These are phyloP conservation scores for Plutomurus gul DNA, from an alignment of 1,140 invertebrate species.

Conservation along the genomic window DNA sequence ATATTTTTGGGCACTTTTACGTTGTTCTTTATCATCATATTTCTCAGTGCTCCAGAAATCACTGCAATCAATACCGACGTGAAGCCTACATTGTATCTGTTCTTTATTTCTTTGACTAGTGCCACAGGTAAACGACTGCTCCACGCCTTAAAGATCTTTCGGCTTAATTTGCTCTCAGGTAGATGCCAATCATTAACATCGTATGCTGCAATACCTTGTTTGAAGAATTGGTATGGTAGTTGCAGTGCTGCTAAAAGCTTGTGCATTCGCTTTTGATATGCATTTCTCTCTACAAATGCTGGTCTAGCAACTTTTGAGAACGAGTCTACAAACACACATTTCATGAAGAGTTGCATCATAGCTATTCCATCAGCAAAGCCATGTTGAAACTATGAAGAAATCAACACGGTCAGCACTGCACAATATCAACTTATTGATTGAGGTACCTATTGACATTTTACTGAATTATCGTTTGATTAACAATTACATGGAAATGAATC, in stretches of 20 bases:
- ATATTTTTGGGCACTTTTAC: conserved; percentile 47
- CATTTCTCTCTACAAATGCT: conserved; percentile 33
- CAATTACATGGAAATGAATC: background rate
- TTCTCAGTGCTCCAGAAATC: conserved; percentile 42
- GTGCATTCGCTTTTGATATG: conserved; percentile 30
- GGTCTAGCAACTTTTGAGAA: conserved; percentile 44
- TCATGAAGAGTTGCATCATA: conserved; percentile 46
- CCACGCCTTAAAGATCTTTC: conserved; percentile 45
- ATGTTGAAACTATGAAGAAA: conserved; percentile 43
- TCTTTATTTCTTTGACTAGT: conserved; percentile 45
- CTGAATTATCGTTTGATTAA: too few species aligned
- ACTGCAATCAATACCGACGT: conserved; percentile 47
- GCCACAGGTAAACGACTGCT: conserved; percentile 44
- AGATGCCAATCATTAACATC: conserved; percentile 51
- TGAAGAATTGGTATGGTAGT: conserved; percentile 50
- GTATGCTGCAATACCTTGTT: conserved; percentile 42
- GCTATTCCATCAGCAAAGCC: conserved; percentile 48
- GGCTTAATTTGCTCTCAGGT: conserved; percentile 41
- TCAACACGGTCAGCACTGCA: too few species aligned
- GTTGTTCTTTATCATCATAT: conserved; percentile 46
- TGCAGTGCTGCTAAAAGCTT: conserved; percentile 30
- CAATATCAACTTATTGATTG: too few species aligned
- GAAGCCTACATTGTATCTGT: conserved; percentile 40
- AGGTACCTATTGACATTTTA: too few species aligned
- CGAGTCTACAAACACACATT: conserved; percentile 40